A percentile compares a stretch with the other conserved stretches of the same genome.
Conservation (phyloP, 2,797 vertebrate genomes). For the Triplophysa bombifrons region DNA sequence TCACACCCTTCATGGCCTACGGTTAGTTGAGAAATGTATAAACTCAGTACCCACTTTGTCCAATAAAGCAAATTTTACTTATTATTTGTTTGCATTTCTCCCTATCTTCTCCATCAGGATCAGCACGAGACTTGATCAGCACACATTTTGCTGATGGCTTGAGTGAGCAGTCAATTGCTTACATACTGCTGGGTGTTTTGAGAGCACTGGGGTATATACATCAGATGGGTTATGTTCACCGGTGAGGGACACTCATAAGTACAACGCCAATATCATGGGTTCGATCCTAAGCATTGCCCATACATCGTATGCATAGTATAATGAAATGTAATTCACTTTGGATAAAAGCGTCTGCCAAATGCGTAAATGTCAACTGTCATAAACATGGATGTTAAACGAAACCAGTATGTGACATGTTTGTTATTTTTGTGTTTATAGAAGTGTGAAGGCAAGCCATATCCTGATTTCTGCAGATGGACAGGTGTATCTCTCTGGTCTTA, state of each 20-base stretch:
- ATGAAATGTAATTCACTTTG: no score
- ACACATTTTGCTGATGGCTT: slow-evolving; percentile 94
- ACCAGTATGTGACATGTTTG: background rate
- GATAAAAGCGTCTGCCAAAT: no score
- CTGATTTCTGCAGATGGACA: slow-evolving; percentile 93
- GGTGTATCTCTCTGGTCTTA: slow-evolving; percentile 92
- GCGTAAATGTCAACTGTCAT: no score
- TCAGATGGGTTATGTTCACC: slow-evolving; percentile 97
- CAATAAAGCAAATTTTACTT: background rate
- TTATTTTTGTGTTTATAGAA: slow-evolving; percentile 73
- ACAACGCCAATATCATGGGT: background rate
- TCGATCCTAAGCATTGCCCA: no score
- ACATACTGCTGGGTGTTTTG: slow-evolving; percentile 90
- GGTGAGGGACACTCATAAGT: slow-evolving; percentile 71
- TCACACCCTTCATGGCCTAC: slow-evolving; percentile 96
- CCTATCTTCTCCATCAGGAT: slow-evolving; percentile 75
- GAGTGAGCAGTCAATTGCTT: slow-evolving; percentile 92
- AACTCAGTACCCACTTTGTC: background rate
- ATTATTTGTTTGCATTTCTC: background rate
- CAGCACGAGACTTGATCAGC: slow-evolving; percentile 93
- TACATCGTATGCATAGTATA: no score
- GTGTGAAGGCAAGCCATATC: slow-evolving; percentile 96
- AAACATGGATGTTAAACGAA: background rate
- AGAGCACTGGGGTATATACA: slow-evolving; percentile 96
- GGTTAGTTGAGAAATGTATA: slow-evolving; percentile 75